Conservation (phyloP, 2,797 vertebrate genomes). For the Caiman crocodilus region DNA sequence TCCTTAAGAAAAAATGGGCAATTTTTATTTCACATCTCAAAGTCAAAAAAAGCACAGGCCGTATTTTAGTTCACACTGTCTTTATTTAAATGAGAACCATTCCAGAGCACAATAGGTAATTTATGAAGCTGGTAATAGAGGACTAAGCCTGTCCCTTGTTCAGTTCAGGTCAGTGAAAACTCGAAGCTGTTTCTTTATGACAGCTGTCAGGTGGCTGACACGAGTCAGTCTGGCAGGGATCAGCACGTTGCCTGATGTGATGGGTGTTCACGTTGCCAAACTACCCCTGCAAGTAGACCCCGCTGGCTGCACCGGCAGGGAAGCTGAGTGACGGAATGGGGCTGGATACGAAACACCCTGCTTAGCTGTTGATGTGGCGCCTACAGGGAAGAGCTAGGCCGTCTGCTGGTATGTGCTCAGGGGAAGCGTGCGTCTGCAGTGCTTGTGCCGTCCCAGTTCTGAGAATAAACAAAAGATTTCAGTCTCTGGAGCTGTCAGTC, state of each 20-base stretch:
- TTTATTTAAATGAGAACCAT: not conserved
- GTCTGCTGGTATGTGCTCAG: not conserved
- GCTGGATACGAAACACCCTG: not conserved
- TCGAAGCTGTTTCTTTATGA: not conserved
- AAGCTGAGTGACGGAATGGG: not conserved
- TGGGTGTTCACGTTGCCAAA: not conserved
- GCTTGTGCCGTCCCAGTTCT: not conserved
- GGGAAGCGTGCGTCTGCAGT: not conserved
- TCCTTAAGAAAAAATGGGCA: not conserved
- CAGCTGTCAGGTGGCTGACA: not conserved
- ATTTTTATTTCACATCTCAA: no score
- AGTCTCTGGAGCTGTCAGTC: not conserved
- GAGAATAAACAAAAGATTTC: not conserved
- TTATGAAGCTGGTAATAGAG: not conserved
- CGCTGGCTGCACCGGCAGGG: fast-evolving
- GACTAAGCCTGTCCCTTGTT: not conserved
- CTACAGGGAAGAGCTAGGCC: not conserved
- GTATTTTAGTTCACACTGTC: not conserved
- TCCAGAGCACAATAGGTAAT: not conserved
- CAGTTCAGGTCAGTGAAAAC: not conserved
- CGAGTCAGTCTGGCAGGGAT: not conserved
- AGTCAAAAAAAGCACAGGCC: not conserved
- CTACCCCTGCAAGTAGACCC: no score
- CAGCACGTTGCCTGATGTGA: not conserved
- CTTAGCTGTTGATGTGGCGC: not conserved